Evolutionary conservation across 2,797 vertebrate species (phyloP), one percentile per base, ranked within the genome.

Genomic region (Borostomias antarcticus): DNA sequence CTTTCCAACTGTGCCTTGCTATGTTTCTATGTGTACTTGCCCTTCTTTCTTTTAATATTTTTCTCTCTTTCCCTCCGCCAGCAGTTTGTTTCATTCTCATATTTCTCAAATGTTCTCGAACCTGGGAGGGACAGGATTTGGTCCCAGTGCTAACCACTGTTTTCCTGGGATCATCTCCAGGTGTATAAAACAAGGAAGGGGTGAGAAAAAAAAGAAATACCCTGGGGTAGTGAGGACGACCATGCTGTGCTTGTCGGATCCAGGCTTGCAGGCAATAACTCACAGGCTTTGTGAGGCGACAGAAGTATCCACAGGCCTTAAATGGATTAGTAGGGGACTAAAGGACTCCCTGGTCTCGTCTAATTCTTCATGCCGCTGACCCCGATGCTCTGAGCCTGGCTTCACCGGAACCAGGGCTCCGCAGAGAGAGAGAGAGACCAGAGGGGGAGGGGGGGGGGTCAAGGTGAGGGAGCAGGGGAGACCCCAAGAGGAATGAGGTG

Each of bases 261-360:
- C 59, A 30, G 13, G 58, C 23, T 32, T 47, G 58, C 57, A 61
- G 58, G 66, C 35, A 61, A 68, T 61, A 52, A 60, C 58, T 68
- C 66, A 61, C 37, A 30, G 48, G 66, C 66, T 58, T 53, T 61
- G 26, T 53, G 26, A 45, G 58, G 33, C n/a, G 23, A 68, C 58
- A 52, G 66, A 53, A 47, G 57, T 47, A 17, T 53, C 48, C 25
- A 50, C 26, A n/a, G 33, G 45, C 28, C 48, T 30, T 45, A 61
- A 43, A 68, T 45, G 35, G 66, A 61, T 68, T 68, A 61, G 57
- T 61, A 33, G 40, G 66, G 33, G 32, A 68, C 58, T 52, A 32
- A 37, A 51, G 35, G 48, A 8, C 29, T 13, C 35, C 58, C 13
- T 25, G 56, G 28, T 48, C 29, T 32, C 50, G 26, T 60, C 47